Evolutionary conservation across 2,113 vertebrate genomes (phyloP).

Genomic region (Saguinus midas): DNA sequence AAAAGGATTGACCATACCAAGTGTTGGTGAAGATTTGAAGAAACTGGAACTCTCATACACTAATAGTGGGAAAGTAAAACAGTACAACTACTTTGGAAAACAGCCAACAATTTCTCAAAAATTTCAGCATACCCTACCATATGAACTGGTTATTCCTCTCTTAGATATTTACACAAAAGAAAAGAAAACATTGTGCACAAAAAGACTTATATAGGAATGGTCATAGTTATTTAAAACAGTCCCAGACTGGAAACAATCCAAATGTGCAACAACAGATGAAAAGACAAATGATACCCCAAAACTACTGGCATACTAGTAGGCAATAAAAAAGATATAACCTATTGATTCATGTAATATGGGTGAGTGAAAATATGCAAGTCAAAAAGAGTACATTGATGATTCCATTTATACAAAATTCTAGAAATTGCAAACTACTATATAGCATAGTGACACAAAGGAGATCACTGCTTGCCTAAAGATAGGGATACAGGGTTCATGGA

Average conservation of each 20-base stretch:
- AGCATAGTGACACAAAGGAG: background rate
- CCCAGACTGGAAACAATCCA: background rate
- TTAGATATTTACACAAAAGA: background rate
- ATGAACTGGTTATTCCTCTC: background rate
- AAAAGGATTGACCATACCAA: background rate
- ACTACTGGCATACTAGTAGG: background rate
- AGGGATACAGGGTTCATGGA: background rate
- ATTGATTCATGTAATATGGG: background rate
- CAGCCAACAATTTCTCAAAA: background rate
- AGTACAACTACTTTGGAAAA: background rate
- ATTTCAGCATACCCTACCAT: background rate
- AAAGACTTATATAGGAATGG: background rate
- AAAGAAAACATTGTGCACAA: background rate
- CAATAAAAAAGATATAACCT: background rate
- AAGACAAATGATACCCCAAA: background rate
- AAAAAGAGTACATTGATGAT: background rate
- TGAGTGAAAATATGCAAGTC: conserved; percentile 19
- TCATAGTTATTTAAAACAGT: background rate
- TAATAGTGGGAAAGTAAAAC: background rate
- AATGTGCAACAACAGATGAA: conserved; percentile 15
- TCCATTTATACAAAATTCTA: background rate
- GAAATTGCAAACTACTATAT: background rate
- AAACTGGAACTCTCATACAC: background rate
- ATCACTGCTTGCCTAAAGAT: background rate
- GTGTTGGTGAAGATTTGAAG: background rate